Base-by-base conservation (phyloP, 2,113 vertebrate species). In the Neodon shergylaensis region DNA sequence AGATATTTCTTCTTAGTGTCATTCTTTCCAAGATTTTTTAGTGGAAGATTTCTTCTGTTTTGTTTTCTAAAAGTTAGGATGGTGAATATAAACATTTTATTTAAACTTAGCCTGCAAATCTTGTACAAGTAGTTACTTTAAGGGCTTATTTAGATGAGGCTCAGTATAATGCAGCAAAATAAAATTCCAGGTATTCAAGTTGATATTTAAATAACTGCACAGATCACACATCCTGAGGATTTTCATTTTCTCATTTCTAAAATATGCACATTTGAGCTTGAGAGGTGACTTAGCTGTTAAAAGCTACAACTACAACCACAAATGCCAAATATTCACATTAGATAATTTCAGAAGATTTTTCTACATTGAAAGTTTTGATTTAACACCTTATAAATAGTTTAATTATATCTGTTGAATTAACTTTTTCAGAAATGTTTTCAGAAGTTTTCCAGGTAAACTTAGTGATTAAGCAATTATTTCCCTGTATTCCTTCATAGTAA, bases 351-450 rank as follows among this genome's bases (percentile, higher is more conserved):
- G 39, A 92, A 90, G 28, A 33, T 91, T 49, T 92, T 54, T 49
- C 42, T 33, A 42, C 39, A 84, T 33, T 90, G 7, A 58, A 94
- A 94, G 92, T 5, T 4, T 42, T 87, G 49, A 68, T 93, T 94
- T 91, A 94, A 58, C 95, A 31, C 54, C 26, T 33, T 49, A 3
- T 87, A 36, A 91, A 92, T 44, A 44, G 4, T 21, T 31, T 79
- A 42, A 47, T 88, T 92, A 74, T 65, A 78, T 22, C 24, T 82
- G 3, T 88, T 83, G 47, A 54, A 74, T 95, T 86, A 83, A 42
- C 61, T 70, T 92, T 54, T 94, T 95, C 21, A 52, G 65, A 94
- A 92, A 82, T 33, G 86, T 90, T 88, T 91, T 84, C 36, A 88
- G 36, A 10, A 78, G 44, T 86, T 42, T 95, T 96, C 36, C 5